phyloP scores from a whole-genome alignment of 2,113 vertebrate species.

The Anguilla rostrata region DNA sequence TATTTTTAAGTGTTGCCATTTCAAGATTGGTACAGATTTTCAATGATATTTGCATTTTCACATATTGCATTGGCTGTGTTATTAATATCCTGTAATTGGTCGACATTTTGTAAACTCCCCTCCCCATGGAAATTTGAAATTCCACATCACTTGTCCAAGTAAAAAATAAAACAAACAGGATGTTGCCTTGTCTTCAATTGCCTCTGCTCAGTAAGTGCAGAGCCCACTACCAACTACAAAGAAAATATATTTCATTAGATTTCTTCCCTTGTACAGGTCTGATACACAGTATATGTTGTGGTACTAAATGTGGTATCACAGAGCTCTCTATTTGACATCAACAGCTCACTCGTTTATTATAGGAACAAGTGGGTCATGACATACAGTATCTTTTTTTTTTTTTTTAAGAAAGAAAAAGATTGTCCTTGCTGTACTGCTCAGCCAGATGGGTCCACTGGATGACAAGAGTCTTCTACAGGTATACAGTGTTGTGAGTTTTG shows the following conservation, averaged over 20 bases:
- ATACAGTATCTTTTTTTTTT: background rate
- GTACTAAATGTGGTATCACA: background rate
- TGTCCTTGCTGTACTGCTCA: background rate
- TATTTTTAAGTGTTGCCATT: constrained; percentile 18
- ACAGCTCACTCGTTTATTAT: background rate
- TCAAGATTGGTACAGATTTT: background rate
- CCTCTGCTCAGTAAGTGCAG: background rate
- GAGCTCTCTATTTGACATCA: background rate
- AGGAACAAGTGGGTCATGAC: background rate
- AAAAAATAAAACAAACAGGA: background rate
- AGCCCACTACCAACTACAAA: constrained; percentile 9
- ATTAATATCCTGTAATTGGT: constrained; percentile 1
- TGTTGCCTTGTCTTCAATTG: background rate
- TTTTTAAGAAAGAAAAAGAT: background rate
- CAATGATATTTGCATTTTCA: background rate
- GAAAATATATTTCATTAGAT: constrained; percentile 1
- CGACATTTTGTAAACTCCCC: background rate
- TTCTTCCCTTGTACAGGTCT: background rate
- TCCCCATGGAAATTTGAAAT: background rate
- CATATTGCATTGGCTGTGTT: background rate
- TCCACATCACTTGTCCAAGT: background rate
- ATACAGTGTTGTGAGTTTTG: background rate
- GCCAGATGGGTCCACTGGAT: background rate
- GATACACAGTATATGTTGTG: background rate
- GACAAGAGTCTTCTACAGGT: background rate